Conservation (phyloP, 2,113 vertebrate genomes). For the Syngnathoides biaculeatus region DNA sequence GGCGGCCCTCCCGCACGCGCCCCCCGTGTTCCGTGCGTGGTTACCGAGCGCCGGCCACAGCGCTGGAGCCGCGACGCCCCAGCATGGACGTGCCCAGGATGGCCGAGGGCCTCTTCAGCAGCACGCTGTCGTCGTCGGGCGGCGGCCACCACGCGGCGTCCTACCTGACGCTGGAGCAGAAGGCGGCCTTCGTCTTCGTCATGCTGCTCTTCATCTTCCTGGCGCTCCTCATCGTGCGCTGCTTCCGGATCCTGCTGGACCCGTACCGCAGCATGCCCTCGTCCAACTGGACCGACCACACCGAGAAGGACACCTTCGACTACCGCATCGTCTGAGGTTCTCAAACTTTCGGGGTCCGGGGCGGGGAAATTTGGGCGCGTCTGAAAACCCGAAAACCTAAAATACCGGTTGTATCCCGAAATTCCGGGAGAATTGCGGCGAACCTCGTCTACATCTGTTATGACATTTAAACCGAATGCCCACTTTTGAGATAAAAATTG, state of each 20-base stretch:
- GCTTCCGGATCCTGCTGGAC: constrained; percentile 82
- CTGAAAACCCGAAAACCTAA: no score
- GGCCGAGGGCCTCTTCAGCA: constrained; percentile 74
- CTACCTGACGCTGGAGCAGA: constrained; percentile 79
- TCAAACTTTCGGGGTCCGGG: not conserved
- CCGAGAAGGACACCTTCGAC: constrained; percentile 82
- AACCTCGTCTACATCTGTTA: no score
- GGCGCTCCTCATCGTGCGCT: constrained; percentile 80
- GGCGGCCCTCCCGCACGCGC: not conserved
- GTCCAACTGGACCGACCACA: constrained; percentile 82
- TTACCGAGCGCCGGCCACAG: constrained; percentile 28
- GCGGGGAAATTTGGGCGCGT: not conserved
- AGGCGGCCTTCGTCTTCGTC: constrained; percentile 79
- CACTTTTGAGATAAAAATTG: no score
- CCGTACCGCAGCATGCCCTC: constrained; percentile 83
- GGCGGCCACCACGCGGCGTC: constrained; percentile 69
- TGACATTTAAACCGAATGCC: no score
- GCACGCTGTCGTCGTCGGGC: constrained; percentile 76
- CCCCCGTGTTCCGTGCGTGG: constrained; percentile 28
- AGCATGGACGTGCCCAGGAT: constrained; percentile 73
- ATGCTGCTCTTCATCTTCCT: constrained; percentile 82
- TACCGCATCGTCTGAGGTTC: constrained; percentile 77
- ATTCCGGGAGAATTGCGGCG: no score
- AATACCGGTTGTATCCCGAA: no score
- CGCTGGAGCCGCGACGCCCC: constrained; percentile 63